Evolutionary conservation across 2,113 vertebrate genomes (phyloP).

Genomic region (Phasianus colchicus): DNA sequence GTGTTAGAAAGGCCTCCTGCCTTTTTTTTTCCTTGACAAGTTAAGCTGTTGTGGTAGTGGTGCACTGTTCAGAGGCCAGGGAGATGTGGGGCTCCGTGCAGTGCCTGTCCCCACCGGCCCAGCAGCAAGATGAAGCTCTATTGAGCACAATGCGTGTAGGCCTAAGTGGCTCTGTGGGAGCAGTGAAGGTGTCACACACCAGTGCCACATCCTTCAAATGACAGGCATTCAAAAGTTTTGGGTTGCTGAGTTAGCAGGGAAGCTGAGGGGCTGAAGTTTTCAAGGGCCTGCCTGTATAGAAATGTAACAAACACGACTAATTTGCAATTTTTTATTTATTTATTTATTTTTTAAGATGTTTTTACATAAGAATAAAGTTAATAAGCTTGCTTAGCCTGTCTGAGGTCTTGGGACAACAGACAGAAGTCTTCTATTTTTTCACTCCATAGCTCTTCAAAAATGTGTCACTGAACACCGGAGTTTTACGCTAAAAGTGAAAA

Average conservation of each 20-base stretch:
- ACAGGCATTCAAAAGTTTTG: background rate
- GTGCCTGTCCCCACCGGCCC: too few relatives aligned
- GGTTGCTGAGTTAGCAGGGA: background rate
- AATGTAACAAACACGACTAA: background rate
- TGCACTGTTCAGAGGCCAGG: background rate
- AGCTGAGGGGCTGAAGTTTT: background rate
- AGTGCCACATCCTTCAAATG: background rate
- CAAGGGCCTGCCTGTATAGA: background rate
- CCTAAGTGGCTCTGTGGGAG: background rate
- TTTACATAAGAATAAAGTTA: too few relatives aligned
- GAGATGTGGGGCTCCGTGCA: background rate
- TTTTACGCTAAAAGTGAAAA: background rate
- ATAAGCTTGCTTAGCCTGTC: background rate
- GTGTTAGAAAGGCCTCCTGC: background rate
- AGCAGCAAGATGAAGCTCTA: background rate
- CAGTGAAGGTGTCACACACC: background rate
- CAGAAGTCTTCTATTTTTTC: background rate
- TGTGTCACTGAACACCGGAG: background rate
- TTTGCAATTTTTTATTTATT: background rate
- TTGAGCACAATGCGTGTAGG: accelerated
- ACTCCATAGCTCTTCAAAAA: background rate
- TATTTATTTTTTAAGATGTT: too few relatives aligned
- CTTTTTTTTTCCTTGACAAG: background rate
- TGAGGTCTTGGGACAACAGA: background rate
- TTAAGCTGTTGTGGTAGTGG: background rate